Conservation (phyloP, 2,113 vertebrate species). For the Podocnemis expansa region DNA sequence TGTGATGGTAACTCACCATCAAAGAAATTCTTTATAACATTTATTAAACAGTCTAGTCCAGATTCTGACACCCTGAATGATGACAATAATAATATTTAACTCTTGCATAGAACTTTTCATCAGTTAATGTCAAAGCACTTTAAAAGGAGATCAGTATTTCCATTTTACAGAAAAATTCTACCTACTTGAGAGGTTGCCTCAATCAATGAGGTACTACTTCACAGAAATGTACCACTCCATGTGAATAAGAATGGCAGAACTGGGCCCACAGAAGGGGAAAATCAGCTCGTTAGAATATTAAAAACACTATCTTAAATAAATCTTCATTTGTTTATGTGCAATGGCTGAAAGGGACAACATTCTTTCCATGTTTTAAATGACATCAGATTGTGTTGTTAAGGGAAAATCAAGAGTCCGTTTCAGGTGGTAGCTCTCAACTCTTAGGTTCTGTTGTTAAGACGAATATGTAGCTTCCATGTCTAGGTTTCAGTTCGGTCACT, state of each 20-base stretch:
- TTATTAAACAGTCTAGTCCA: rapidly evolving
- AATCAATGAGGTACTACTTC: background rate
- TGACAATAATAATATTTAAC: too few species aligned
- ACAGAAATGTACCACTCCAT: background rate
- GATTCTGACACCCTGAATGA: rapidly evolving
- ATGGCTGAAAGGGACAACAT: rapidly evolving
- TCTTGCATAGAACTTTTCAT: too few species aligned
- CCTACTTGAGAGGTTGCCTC: background rate
- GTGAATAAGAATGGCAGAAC: background rate
- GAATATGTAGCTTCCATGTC: rapidly evolving
- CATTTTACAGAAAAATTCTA: too few species aligned
- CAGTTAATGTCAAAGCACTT: too few species aligned
- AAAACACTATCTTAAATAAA: rapidly evolving
- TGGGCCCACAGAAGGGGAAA: background rate
- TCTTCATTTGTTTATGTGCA: rapidly evolving
- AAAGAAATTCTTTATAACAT: background rate
- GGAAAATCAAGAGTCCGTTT: background rate
- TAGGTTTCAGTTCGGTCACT: background rate
- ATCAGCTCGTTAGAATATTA: background rate
- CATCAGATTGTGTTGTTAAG: background rate
- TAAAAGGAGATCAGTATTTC: too few species aligned
- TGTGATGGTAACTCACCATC: background rate
- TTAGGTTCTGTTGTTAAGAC: rapidly evolving
- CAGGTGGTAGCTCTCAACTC: background rate
- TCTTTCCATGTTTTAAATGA: rapidly evolving